Evolutionary conservation across 92 coral and sea anemone species (phyloP), one percentile per base, ranked within the genome.

Genomic region (Chrysogorgia sp.): DNA sequence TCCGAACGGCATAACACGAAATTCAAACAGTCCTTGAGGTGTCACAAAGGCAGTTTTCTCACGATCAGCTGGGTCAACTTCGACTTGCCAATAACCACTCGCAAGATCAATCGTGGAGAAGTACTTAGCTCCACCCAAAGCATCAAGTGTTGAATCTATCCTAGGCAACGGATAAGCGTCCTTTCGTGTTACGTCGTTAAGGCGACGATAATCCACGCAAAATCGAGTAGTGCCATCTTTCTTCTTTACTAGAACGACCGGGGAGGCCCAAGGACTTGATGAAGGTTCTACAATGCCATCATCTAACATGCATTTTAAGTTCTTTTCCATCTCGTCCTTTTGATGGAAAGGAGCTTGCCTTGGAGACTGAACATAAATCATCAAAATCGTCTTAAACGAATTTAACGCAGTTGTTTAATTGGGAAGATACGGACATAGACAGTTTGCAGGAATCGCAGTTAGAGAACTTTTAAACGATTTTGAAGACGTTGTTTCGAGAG

Each of bases 1-100:
- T 30, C 82, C 85, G 25, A 85, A 85, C 1, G 67, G 78, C 86
- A 74, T 85, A 7, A 80, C 89, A 24, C 83, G 82, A 52, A 74
- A 81, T 68, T 85, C 48, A 48, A 70, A 79, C 15, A 79, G 60
- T 19, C 84, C 88, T 15, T 83, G 83, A 29, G 77, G 67, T 2
- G 77, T 65, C 13, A 25, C 40, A 48, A 48, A 76, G n/a, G 87
- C 78, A 9, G 48, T 83, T 66, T 84, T 84, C 25, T 57, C 63
- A 19, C 45, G 82, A 58, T 82, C 82, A 40, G 20, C 57, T 25
- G 56, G 75, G 19, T 74, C 74, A 25, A 81, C 60, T 41, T 71
- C 75, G 6, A 83, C 83, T 26, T 83, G 87, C 83, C 87, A 76
- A 31, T 66, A 83, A 8, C 86, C 86, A 29, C 82, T 75, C 0